phyloP scores from a whole-genome alignment of 2,797 vertebrate species.

The Xenops minutus region DNA sequence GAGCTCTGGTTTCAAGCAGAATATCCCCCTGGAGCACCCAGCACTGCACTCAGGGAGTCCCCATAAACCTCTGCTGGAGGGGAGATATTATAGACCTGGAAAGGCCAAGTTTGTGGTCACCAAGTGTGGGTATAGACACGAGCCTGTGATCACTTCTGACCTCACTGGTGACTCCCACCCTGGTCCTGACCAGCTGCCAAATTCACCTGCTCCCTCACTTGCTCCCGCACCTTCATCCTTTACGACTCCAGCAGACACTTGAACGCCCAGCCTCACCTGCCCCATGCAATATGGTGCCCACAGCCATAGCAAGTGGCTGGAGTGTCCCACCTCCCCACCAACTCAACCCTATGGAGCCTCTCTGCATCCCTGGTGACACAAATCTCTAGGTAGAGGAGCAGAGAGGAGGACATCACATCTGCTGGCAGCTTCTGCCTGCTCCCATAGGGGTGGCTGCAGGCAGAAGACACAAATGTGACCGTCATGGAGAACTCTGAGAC shows the following conservation, averaged over 20 bases:
- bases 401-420: not conserved
- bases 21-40: not conserved
- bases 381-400: not conserved
- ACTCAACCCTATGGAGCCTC: not conserved
- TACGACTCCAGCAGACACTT: not conserved
- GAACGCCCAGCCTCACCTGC: not conserved
- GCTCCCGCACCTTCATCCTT: not conserved
- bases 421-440: not conserved
- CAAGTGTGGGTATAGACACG: not conserved
- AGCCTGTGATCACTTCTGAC: not conserved
- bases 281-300: fast-evolving
- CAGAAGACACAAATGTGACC: fast-evolving
- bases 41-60: not conserved
- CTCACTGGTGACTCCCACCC: not conserved
- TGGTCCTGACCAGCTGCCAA: not conserved
- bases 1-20: not conserved
- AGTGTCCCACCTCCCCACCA: not conserved
- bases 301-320: not conserved
- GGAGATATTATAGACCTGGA: not conserved
- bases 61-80: not conserved
- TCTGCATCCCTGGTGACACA: not conserved
- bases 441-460: not conserved
- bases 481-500: not conserved
- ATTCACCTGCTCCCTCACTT: not conserved
- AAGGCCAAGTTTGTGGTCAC: not conserved